Evolutionary conservation across 2,797 vertebrate genomes (phyloP).

Genomic region (Cheirogaleus major): DNA sequence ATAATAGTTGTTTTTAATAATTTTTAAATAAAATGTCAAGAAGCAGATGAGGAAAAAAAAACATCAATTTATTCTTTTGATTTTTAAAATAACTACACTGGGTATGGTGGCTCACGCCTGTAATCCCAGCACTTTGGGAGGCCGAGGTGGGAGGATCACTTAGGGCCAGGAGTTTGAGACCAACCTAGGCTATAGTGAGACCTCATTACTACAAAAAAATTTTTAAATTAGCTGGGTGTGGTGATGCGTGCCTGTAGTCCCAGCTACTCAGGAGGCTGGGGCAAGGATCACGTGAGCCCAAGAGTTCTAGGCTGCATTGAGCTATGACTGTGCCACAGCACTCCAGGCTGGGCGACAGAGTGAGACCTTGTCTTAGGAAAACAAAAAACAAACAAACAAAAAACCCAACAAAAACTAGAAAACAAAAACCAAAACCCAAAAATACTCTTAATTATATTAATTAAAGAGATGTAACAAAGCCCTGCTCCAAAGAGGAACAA

Average conservation of each 20-base stretch:
- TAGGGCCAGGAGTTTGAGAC: background rate
- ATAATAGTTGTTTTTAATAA: background rate
- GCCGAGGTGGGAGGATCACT: background rate
- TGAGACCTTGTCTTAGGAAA: background rate
- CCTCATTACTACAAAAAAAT: background rate
- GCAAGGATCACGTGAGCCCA: background rate
- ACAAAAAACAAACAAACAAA: background rate
- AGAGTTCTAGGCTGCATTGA: background rate
- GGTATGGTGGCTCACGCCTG: background rate
- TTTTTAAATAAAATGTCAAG: constrained; percentile 40
- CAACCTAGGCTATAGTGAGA: background rate
- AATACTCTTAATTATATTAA: background rate
- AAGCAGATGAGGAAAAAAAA: constrained; percentile 40
- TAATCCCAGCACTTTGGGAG: background rate
- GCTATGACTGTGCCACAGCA: background rate
- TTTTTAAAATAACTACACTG: constrained; percentile 44
- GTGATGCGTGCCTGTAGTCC: background rate
- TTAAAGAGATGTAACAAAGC: constrained; percentile 41
- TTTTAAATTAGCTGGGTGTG: background rate
- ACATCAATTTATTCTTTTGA: background rate
- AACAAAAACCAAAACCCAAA: background rate
- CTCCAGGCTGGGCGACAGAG: background rate
- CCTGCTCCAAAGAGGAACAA: background rate
- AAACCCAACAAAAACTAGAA: background rate
- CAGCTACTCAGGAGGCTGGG: background rate